Percentiles rank a stretch among this genome's conserved stretches.
Conservation (phyloP, 2,888 invertebrate species). For the Drosophila lutescens region DNA sequence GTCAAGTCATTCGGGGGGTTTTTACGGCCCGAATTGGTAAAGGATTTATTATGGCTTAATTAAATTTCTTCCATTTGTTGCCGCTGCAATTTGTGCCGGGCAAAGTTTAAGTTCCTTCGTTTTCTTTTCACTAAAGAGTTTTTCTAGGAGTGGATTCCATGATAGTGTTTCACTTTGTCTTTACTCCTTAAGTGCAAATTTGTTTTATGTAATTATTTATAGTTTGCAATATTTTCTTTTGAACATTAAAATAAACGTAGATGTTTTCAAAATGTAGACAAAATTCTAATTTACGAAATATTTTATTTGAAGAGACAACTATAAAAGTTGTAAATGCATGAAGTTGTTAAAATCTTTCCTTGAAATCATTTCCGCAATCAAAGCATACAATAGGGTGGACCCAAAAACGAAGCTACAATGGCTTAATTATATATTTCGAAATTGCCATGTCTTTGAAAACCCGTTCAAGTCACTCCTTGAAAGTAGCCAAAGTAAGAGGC, state of each 20-base stretch:
- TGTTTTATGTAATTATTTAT: background rate
- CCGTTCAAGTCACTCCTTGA: background rate
- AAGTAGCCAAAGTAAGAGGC: background rate
- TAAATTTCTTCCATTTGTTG: conserved; percentile 39
- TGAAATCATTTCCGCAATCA: no score
- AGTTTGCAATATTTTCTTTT: background rate
- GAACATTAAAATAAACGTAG: no score
- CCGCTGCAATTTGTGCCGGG: conserved; percentile 20
- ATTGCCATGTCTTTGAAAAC: background rate
- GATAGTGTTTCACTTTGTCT: background rate
- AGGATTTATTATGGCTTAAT: conserved; percentile 44
- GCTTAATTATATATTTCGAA: conserved; percentile 4
- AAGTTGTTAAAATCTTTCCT: no score
- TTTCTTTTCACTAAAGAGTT: background rate
- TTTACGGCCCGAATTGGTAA: conserved; percentile 31
- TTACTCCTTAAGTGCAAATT: background rate
- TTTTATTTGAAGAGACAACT: no score
- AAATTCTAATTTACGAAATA: no score
- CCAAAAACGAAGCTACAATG: background rate
- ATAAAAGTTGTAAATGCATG: no score
- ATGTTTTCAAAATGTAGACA: no score
- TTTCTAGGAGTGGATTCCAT: background rate
- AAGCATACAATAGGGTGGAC: no score
- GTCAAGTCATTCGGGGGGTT: conserved; percentile 35
- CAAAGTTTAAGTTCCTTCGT: conserved; percentile 10